Percentiles rank a stretch among this genome's conserved stretches.
phyloP scores from a whole-genome alignment of 1,140 invertebrate genomes.

The Bombus sibiricus region DNA sequence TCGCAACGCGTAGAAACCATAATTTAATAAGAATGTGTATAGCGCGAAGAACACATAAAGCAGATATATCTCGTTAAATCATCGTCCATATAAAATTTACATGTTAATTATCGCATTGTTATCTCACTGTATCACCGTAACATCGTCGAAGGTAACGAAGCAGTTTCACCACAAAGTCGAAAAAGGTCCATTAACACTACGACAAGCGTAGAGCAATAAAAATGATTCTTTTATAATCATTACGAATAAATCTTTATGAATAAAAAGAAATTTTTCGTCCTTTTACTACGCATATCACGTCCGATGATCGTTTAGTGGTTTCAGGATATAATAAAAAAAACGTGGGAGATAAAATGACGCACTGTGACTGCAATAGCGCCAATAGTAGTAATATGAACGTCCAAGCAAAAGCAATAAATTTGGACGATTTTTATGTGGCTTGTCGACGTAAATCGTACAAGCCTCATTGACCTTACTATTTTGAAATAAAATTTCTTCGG shows the following conservation, averaged over 20 bases:
- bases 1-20: not conserved
- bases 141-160: not conserved
- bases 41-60: not conserved
- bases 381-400: not conserved
- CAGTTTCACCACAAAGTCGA: not conserved
- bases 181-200: not conserved
- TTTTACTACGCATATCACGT: not conserved
- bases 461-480: not conserved
- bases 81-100: not conserved
- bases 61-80: too few relatives aligned
- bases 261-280: too few relatives aligned
- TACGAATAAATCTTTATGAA: too few relatives aligned
- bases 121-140: not conserved
- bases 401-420: not conserved
- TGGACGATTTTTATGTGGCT: not conserved
- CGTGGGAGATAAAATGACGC: not conserved
- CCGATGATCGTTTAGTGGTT: not conserved
- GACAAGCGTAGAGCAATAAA: not conserved
- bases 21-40: not conserved
- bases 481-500: not conserved
- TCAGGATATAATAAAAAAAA: not conserved
- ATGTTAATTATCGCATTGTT: not conserved
- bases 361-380: too few relatives aligned
- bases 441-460: not conserved
- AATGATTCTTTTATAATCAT: too few relatives aligned